A percentile compares a stretch with the other conserved stretches of the same genome.
These are phyloP conservation scores for Xiphorhynchus erythropygius DNA, from an alignment of 2,797 vertebrate species.

Conservation along the genomic window DNA sequence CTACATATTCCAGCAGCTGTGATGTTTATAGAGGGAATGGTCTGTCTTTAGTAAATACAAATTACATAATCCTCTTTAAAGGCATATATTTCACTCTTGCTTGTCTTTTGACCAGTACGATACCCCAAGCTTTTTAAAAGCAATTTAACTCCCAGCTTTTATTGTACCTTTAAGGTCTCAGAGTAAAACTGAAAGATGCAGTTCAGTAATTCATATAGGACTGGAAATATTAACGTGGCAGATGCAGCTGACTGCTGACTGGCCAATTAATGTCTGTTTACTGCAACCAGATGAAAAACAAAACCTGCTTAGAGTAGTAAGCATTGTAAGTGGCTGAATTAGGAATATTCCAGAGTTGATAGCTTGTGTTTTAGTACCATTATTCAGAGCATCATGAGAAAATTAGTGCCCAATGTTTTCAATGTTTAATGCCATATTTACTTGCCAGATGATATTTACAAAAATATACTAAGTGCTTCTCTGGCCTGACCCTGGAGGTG, in stretches of 20 bases:
- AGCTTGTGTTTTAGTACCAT: background rate
- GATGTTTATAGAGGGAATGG: background rate
- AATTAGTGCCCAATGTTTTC: background rate
- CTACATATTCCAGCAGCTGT: background rate
- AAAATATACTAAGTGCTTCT: background rate
- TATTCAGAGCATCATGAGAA: background rate
- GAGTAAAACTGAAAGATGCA: constrained; percentile 58
- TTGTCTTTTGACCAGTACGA: constrained; percentile 18
- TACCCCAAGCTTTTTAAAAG: constrained; percentile 57
- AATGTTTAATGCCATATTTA: background rate
- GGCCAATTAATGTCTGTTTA: constrained; percentile 13
- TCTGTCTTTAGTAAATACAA: constrained; percentile 6
- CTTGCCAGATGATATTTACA: background rate
- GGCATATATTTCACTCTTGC: constrained; percentile 32
- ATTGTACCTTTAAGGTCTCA: constrained; percentile 41
- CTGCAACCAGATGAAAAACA: background rate
- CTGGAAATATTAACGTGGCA: background rate
- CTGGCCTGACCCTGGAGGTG: background rate
- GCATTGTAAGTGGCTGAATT: background rate
- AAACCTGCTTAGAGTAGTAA: constrained; percentile 10
- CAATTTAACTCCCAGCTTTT: constrained; percentile 53
- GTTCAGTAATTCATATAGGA: background rate
- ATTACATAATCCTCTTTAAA: constrained; percentile 50
- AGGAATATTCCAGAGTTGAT: background rate
- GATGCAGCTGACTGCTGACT: background rate